phyloP scores from a whole-genome alignment of 2,113 vertebrate genomes.

The Bubo scandiacus region DNA sequence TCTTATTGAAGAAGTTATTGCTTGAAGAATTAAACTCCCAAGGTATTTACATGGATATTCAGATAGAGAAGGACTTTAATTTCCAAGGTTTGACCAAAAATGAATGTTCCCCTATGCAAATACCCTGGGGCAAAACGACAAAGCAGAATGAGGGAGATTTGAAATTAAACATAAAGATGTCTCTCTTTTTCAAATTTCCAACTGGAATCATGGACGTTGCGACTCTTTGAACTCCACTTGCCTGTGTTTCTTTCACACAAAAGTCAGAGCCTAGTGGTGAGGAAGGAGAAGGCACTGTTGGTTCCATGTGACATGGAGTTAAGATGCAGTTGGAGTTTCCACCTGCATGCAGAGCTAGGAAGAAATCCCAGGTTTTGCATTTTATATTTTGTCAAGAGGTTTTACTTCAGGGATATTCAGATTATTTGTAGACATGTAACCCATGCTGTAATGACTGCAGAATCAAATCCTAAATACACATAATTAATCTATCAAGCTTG shows the following conservation, averaged over 20 bases:
- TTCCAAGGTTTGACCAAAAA: background rate
- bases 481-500: conserved; percentile 22
- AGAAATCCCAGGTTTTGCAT: background rate
- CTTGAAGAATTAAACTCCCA: background rate
- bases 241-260: background rate
- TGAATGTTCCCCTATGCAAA: background rate
- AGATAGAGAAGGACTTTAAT: background rate
- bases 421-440: background rate
- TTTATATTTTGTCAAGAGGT: background rate
- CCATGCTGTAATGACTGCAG: background rate
- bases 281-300: background rate
- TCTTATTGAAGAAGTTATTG: background rate
- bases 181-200: background rate
- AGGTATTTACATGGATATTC: background rate
- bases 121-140: background rate
- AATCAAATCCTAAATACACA: background rate
- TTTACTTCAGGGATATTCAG: background rate
- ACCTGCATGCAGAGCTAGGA: background rate
- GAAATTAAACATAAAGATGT: background rate
- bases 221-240: background rate
- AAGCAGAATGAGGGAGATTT: background rate
- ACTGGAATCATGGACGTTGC: background rate
- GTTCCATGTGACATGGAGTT: background rate
- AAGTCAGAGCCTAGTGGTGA: background rate
- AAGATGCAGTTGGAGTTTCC: background rate